Percentiles rank a stretch among this genome's conserved stretches.
These are phyloP conservation scores for Coleophora flavipennella DNA, from an alignment of 2,888 invertebrate species.

Conservation along the genomic window DNA sequence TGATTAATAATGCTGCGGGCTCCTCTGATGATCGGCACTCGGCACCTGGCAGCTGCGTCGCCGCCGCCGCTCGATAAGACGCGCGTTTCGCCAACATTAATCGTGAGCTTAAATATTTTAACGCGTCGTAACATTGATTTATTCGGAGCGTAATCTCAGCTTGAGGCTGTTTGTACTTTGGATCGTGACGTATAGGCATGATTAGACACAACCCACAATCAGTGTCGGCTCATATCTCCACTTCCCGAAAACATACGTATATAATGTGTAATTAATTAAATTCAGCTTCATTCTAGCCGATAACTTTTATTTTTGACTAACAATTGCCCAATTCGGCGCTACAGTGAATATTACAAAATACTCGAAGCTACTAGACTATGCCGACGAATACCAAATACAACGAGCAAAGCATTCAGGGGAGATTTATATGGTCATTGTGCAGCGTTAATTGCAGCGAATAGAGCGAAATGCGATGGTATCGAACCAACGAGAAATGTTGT, in stretches of 20 bases:
- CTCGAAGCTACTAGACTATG: conserved; percentile 28
- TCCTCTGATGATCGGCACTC: conserved; percentile 27
- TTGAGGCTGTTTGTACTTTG: conserved; percentile 68
- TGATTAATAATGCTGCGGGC: conserved; percentile 29
- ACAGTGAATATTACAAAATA: conserved; percentile 12
- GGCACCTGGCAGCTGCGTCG: conserved; percentile 18
- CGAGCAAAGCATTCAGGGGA: conserved; percentile 51
- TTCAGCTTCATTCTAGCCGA: conserved; percentile 21
- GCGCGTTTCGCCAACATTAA: conserved; percentile 57
- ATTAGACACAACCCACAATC: conserved; percentile 48
- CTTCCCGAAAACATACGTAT: conserved; percentile 30
- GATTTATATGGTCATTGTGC: conserved; percentile 69
- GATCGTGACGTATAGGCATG: conserved; percentile 65
- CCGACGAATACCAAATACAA: conserved; percentile 39
- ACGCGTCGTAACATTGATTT: conserved; percentile 72
- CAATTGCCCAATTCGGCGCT: conserved; percentile 1
- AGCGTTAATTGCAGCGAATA: conserved; percentile 66
- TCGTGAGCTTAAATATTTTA: conserved; percentile 71
- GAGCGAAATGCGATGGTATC: conserved; percentile 61
- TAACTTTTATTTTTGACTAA: conserved; percentile 8
- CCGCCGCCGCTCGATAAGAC: conserved; percentile 46
- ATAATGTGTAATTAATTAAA: conserved; percentile 38
- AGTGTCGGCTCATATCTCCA: conserved; percentile 23
- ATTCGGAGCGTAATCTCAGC: conserved; percentile 65
- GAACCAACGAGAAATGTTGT: conserved; percentile 53